Conservation (phyloP, 2,797 vertebrate species). For the Acanthiza pusilla region DNA sequence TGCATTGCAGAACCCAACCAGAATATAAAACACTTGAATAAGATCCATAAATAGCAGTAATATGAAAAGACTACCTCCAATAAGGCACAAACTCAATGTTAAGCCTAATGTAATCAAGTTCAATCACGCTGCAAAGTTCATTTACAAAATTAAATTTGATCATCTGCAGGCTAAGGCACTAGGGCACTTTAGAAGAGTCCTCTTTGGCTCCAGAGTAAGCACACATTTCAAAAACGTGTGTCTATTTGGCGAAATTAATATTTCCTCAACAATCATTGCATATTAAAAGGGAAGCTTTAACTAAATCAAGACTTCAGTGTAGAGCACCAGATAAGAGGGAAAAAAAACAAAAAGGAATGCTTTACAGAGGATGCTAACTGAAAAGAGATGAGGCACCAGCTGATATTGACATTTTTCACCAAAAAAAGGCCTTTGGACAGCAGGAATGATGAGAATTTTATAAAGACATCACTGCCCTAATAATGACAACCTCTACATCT, state of each 20-base stretch:
- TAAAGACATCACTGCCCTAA: not conserved
- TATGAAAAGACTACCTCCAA: conserved; percentile 65
- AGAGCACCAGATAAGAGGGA: not conserved
- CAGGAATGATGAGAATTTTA: not conserved
- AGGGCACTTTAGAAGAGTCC: conserved; percentile 16
- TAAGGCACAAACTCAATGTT: conserved; percentile 42
- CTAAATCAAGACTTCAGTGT: not conserved
- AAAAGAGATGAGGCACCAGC: not conserved
- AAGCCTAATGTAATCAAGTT: conserved; percentile 66
- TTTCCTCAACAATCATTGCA: not conserved
- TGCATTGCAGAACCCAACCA: conserved; percentile 69
- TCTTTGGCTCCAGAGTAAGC: conserved; percentile 10
- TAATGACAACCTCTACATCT: not conserved
- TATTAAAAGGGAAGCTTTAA: not conserved
- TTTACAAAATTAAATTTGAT: conserved; percentile 63
- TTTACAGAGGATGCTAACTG: not conserved
- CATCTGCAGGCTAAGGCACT: conserved; percentile 36
- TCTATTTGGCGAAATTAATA: not conserved
- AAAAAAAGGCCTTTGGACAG: not conserved
- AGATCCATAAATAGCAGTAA: conserved; percentile 71
- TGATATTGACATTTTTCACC: not conserved
- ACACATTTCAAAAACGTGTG: not conserved
- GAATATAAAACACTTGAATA: conserved; percentile 67
- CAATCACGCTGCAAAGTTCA: conserved; percentile 63
- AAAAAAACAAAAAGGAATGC: not conserved